Percentiles rank a stretch among this genome's conserved stretches.
These are phyloP conservation scores for Pollenia amentaria DNA, from an alignment of 2,888 invertebrate genomes.

Conservation along the genomic window DNA sequence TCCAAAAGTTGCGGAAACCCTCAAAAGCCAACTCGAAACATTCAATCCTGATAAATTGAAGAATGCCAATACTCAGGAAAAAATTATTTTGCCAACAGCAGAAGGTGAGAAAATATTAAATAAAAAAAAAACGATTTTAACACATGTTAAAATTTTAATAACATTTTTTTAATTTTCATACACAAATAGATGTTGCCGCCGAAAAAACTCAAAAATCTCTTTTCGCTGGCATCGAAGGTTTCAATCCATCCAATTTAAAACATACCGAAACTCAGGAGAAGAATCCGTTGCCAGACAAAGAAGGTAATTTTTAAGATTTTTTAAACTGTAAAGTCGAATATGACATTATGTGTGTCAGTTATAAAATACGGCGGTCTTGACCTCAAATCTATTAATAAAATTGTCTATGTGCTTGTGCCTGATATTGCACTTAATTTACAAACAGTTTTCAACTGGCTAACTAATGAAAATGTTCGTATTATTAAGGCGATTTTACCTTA, in stretches of 20 bases:
- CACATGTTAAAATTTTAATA: constrained; percentile 34
- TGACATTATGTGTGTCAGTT: constrained; percentile 7
- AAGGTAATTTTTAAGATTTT: constrained; percentile 87
- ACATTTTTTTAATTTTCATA: too few species aligned
- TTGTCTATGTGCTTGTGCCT: neutral
- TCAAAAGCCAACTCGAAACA: constrained; percentile 95
- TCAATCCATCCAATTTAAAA: constrained; percentile 93
- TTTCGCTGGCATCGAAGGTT: constrained; percentile 93
- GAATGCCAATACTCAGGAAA: constrained; percentile 95
- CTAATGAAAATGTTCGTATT: constrained; percentile 9
- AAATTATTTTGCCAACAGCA: constrained; percentile 95
- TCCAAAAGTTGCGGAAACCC: constrained; percentile 94
- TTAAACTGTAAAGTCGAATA: neutral
- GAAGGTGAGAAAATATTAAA: constrained; percentile 88
- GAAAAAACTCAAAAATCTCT: constrained; percentile 94
- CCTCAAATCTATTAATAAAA: constrained; percentile 53
- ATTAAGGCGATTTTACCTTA: constrained; percentile 66
- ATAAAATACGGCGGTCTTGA: constrained; percentile 36
- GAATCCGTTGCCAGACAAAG: constrained; percentile 96
- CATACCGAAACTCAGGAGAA: constrained; percentile 97
- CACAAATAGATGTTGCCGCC: constrained; percentile 90
- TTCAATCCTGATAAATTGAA: constrained; percentile 95
- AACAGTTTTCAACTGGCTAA: constrained; percentile 41
- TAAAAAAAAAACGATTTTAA: constrained; percentile 4
- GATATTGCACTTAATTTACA: neutral